Conservation (phyloP, 2,888 invertebrate genomes). For the Ectemnius continuus region DNA sequence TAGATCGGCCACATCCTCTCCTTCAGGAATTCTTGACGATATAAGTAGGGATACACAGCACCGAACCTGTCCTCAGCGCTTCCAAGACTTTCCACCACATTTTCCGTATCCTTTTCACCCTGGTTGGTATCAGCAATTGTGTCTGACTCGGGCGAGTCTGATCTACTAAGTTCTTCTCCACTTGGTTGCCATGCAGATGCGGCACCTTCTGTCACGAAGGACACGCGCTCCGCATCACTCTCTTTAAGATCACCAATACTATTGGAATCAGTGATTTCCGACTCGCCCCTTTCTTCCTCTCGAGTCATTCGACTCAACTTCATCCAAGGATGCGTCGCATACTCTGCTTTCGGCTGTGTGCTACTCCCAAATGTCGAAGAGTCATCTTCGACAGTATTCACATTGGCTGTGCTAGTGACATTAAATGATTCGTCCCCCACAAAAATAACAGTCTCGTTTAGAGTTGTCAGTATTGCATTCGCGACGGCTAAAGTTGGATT, state of each 20-base stretch:
- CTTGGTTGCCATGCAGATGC: neutral
- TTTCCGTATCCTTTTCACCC: constrained; percentile 14
- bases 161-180: neutral
- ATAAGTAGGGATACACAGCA: constrained; percentile 24
- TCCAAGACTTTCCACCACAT: constrained; percentile 18
- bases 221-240: no score
- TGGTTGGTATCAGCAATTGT: neutral
- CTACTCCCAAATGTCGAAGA: no score
- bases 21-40: constrained; percentile 12
- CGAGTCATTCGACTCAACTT: constrained; percentile 16
- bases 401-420: no score
- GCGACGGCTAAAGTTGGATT: no score
- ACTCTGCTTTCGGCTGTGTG: no score
- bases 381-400: no score
- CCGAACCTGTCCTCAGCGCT: constrained; percentile 19
- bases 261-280: neutral
- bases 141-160: neutral
- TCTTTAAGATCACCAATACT: no score
- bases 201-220: neutral
- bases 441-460: no score
- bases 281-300: neutral
- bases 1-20: constrained; percentile 23
- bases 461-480: no score
- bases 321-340: neutral
- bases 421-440: no score